phyloP scores from a whole-genome alignment of 2,888 invertebrate species.

The Lagria hirta region DNA sequence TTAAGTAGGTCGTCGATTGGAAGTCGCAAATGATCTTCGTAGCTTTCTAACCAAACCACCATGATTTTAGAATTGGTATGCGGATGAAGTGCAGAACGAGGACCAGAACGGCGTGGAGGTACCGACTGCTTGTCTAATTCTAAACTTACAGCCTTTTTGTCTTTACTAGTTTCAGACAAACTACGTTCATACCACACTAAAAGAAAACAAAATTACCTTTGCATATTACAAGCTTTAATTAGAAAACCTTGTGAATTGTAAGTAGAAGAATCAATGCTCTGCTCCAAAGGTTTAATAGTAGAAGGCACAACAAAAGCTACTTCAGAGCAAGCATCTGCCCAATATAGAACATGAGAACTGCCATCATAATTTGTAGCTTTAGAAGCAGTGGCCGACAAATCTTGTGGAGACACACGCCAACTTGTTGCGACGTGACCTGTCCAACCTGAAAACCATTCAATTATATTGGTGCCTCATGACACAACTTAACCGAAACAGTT shows the following conservation, averaged over 20 bases:
- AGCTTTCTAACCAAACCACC: constrained; percentile 95
- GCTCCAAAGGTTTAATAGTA: constrained; percentile 43
- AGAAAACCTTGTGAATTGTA: too few species aligned
- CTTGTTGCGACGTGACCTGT: constrained; percentile 87
- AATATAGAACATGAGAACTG: constrained; percentile 82
- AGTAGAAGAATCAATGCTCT: constrained; percentile 34
- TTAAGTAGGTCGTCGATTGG: constrained; percentile 79
- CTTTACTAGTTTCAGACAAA: constrained; percentile 53
- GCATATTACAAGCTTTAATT: too few species aligned
- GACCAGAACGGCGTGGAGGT: constrained; percentile 59
- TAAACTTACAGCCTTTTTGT: constrained; percentile 70
- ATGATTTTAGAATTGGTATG: constrained; percentile 75
- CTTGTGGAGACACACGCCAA: constrained; percentile 59
- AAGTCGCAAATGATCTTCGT: constrained; percentile 87
- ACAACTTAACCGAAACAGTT: too few species aligned
- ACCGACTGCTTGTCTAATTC: constrained; percentile 70
- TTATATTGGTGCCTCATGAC: too few species aligned
- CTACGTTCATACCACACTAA: constrained; percentile 61
- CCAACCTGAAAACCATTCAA: constrained; percentile 61
- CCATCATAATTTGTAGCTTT: constrained; percentile 67
- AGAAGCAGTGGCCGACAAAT: constrained; percentile 39
- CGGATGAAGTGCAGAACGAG: constrained; percentile 59
- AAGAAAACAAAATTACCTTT: constrained; percentile 28
- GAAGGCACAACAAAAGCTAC: constrained; percentile 92
- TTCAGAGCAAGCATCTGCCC: constrained; percentile 94